Conservation (phyloP, 2,888 invertebrate genomes). For the Lasioglossum oenotherae region DNA sequence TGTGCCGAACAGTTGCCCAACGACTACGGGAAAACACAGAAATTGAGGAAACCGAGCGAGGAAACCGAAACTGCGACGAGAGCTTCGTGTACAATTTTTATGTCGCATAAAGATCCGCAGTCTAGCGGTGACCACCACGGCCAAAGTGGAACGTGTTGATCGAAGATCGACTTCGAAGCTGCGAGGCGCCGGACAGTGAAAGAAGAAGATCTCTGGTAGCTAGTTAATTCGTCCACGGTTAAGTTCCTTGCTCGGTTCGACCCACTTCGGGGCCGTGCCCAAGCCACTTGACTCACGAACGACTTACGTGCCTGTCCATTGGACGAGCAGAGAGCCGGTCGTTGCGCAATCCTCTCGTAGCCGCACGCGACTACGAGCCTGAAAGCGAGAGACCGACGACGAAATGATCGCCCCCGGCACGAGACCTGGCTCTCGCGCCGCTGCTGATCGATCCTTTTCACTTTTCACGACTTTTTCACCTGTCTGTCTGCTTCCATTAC, state of each 20-base stretch:
- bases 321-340: slow-evolving; percentile 38
- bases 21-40: background rate
- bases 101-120: too few species aligned
- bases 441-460: slow-evolving; percentile 31
- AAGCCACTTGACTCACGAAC: slow-evolving; percentile 72
- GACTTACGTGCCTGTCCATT: slow-evolving; percentile 70
- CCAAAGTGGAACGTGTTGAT: too few species aligned
- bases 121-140: too few species aligned
- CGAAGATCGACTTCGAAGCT: background rate
- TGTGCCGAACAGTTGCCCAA: background rate
- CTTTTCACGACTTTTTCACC: background rate
- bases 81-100: background rate
- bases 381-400: slow-evolving; percentile 80
- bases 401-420: slow-evolving; percentile 44
- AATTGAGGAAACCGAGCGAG: too few species aligned
- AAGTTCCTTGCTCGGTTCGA: slow-evolving; percentile 59
- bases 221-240: slow-evolving; percentile 48
- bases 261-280: slow-evolving; percentile 61
- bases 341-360: slow-evolving; percentile 76
- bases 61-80: background rate
- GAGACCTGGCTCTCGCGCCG: slow-evolving; percentile 25
- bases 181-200: background rate
- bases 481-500: background rate
- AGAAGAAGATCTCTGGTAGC: background rate
- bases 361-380: slow-evolving; percentile 77